Base-by-base conservation (phyloP, 2,797 vertebrate genomes). In the Gila robusta region DNA sequence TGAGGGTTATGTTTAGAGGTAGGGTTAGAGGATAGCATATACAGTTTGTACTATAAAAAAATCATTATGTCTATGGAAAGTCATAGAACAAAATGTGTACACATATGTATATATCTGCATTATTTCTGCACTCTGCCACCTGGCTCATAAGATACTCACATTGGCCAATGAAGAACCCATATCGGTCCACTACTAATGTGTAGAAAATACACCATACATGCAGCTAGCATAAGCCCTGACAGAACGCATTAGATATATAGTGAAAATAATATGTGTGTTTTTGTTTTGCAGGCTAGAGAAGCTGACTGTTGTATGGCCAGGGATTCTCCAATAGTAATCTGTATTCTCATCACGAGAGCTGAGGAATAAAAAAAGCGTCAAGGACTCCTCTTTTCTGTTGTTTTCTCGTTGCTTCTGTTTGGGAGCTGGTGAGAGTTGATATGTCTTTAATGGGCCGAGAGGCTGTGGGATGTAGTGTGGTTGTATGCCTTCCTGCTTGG, bases 281-380 rank as follows among this genome's bases (percentile, higher is more conserved):
- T 62, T 90, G 86, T 90, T 86, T 90, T 90, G 79, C 89, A 90
- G 89, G 87, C 87, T 89, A 90, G 86, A 84, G 87, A 88, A 87
- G 87, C 87, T 8, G 81, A 88, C 88, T 86, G 85, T 88, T 88
- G 67, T 90, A 76, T 87, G 86, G 78, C 86, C 89, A 87, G 89
- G 80, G 86, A 81, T 73, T 88, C 89, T 86, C 72, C 87, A 81
- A 70, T 90, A 87, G 86, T 87, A 69, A 72, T 84, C 86, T 81
- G 83, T 88, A 73, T 72, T 87, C 84, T 87, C 84, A 47, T 79
- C 69, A 74, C 11, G 21, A 79, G 59, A 74, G 74, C 52, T 83
- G 52, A 67, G 72, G 72, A 37, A 52, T 79, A 83, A 66, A 72
- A 62, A 79, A 86, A 54, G 44, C 8, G 0, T 64, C 72, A 28